A percentile compares a stretch with the other conserved stretches of the same genome.
phyloP scores from a whole-genome alignment of 2,888 invertebrate species.

The Osedax fenrisi region DNA sequence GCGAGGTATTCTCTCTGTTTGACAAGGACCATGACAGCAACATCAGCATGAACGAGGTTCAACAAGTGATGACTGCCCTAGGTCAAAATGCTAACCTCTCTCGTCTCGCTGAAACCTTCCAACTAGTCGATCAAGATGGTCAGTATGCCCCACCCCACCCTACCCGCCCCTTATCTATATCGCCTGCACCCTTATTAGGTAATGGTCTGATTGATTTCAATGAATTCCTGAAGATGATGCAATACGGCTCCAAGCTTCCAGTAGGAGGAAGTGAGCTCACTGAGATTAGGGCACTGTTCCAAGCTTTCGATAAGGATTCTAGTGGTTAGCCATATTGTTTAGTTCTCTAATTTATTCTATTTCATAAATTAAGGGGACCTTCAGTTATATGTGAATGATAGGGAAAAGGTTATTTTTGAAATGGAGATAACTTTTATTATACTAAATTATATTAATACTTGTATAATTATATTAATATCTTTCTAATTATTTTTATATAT shows the following conservation, averaged over 20 bases:
- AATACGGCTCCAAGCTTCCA: slow-evolving; percentile 15
- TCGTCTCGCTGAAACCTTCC: slow-evolving; percentile 29
- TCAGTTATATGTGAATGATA: no score
- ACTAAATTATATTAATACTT: no score
- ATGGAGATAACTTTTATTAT: no score
- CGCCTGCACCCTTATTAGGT: slow-evolving; percentile 31
- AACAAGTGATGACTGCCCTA: slow-evolving; percentile 29
- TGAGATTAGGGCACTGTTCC: slow-evolving; percentile 34
- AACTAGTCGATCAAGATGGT: slow-evolving; percentile 33
- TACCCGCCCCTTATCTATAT: no score
- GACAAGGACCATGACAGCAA: slow-evolving; percentile 33
- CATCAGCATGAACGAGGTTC: slow-evolving; percentile 32
- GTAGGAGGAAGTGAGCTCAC: slow-evolving; percentile 31
- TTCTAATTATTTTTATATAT: no score
- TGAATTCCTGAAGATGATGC: slow-evolving; percentile 35
- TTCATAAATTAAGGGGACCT: no score
- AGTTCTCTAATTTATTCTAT: no score
- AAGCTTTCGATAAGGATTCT: slow-evolving; percentile 35
- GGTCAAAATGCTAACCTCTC: slow-evolving; percentile 27
- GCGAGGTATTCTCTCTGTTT: slow-evolving; percentile 33
- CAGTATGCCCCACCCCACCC: slow-evolving; percentile 21
- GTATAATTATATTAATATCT: no score
- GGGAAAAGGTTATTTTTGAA: no score
- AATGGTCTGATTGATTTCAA: slow-evolving; percentile 36
- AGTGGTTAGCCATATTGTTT: no score